These are phyloP conservation scores for Conistra vaccinii DNA, from an alignment of 2,888 invertebrate species.

Conservation along the genomic window DNA sequence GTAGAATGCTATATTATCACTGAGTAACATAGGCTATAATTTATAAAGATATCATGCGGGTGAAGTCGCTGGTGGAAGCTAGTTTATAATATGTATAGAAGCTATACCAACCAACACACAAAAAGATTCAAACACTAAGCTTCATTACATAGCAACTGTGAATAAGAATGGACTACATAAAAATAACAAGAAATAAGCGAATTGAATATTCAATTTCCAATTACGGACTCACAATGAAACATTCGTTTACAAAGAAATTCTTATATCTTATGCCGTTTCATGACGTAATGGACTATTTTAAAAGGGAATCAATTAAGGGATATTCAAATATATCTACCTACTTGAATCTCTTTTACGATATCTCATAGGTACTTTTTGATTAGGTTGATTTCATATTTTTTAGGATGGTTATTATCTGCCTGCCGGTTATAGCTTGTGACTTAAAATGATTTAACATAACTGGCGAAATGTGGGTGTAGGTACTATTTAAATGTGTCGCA, in stretches of 20 bases:
- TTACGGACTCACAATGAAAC: slow-evolving; percentile 39
- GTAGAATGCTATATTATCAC: no score
- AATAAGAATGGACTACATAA: slow-evolving; percentile 31
- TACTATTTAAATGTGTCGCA: no score
- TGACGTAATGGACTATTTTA: slow-evolving; percentile 42
- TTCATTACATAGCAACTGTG: neutral
- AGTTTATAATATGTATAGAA: neutral
- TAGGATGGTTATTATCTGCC: neutral
- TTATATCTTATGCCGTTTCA: slow-evolving; percentile 48
- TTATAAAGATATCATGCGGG: no score
- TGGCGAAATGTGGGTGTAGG: neutral
- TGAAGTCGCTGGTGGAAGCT: no score
- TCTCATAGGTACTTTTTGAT: slow-evolving; percentile 6
- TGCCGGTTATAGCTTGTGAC: neutral
- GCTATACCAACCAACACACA: neutral
- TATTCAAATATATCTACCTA: slow-evolving; percentile 30
- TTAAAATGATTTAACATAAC: neutral
- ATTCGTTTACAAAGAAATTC: slow-evolving; percentile 51
- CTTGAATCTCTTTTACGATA: slow-evolving; percentile 21
- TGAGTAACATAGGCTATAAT: no score
- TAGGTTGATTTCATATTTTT: neutral
- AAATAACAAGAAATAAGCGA: slow-evolving; percentile 46
- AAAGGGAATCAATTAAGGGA: slow-evolving; percentile 58
- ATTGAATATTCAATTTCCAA: slow-evolving; percentile 65
- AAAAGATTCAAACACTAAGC: neutral